phyloP scores from a whole-genome alignment of 2,797 vertebrate genomes.

The Sandelia bainsii region DNA sequence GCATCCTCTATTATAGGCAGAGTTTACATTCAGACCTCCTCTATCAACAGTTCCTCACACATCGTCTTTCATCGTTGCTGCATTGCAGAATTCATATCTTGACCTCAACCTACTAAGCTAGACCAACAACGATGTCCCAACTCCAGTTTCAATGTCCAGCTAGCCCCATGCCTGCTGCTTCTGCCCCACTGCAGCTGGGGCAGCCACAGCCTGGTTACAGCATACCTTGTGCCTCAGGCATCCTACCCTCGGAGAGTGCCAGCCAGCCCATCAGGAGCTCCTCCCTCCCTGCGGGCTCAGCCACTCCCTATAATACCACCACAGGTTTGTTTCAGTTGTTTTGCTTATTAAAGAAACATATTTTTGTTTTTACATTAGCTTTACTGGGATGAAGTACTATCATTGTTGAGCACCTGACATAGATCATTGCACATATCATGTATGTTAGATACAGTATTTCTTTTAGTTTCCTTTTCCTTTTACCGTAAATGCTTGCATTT shows the following conservation, averaged over 20 bases:
- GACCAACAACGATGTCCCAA: slow-evolving; percentile 91
- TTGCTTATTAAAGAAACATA: background rate
- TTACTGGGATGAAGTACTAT: background rate
- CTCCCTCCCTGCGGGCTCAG: slow-evolving; percentile 92
- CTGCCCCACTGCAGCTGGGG: slow-evolving; percentile 79
- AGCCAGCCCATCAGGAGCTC: slow-evolving; percentile 95
- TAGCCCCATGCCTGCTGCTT: slow-evolving; percentile 86
- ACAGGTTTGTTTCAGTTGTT: slow-evolving; percentile 84
- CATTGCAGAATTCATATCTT: slow-evolving; percentile 68
- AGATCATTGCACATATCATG: background rate
- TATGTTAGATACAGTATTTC: too few species aligned
- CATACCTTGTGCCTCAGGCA: slow-evolving; percentile 91
- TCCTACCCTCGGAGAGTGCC: slow-evolving; percentile 94
- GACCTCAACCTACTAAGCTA: slow-evolving; percentile 68
- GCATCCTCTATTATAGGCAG: slow-evolving; percentile 80
- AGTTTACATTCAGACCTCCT: slow-evolving; percentile 81
- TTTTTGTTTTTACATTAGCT: background rate
- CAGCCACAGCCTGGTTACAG: slow-evolving; percentile 91
- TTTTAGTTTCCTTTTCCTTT: background rate
- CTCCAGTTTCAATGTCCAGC: slow-evolving; percentile 92
- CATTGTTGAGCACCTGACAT: background rate
- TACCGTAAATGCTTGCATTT: background rate
- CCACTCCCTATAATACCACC: slow-evolving; percentile 91
- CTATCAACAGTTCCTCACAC: slow-evolving; percentile 64
- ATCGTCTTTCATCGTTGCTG: slow-evolving; percentile 58